Conservation (phyloP, 2,113 vertebrate species). For the Callionymus lyra region DNA sequence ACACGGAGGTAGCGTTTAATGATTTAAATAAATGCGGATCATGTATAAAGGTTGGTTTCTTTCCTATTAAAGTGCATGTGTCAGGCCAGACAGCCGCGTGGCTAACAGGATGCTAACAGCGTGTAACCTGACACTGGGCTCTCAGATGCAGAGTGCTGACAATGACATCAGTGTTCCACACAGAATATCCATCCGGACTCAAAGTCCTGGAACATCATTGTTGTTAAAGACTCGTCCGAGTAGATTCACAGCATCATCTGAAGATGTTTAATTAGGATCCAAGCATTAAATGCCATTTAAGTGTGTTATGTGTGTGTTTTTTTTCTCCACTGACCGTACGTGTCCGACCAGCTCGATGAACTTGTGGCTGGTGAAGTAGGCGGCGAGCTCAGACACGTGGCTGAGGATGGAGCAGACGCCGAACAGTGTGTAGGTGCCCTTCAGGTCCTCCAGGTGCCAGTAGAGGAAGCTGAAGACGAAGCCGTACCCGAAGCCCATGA, state of each 20-base stretch:
- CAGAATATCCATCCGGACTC: too few relatives aligned
- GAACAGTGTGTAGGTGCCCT: constrained; percentile 89
- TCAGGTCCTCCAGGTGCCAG: constrained; percentile 93
- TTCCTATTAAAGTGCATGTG: too few relatives aligned
- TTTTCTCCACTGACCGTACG: constrained; percentile 75
- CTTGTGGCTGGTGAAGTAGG: constrained; percentile 97
- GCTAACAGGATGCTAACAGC: neutral
- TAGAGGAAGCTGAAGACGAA: constrained; percentile 97
- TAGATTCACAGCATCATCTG: too few relatives aligned
- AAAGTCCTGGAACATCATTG: too few relatives aligned
- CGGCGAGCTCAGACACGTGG: constrained; percentile 85
- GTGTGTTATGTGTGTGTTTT: too few relatives aligned
- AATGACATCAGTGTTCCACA: constrained; percentile 20
- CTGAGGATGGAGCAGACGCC: constrained; percentile 92
- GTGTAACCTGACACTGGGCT: constrained; percentile 29
- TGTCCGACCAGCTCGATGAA: constrained; percentile 95
- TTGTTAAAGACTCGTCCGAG: too few relatives aligned
- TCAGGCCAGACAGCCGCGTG: neutral
- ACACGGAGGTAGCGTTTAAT: too few relatives aligned
- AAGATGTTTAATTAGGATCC: too few relatives aligned
- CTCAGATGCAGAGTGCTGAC: constrained; percentile 42
- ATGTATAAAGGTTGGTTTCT: too few relatives aligned
- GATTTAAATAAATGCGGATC: too few relatives aligned
- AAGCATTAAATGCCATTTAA: too few relatives aligned
- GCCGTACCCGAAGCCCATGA: constrained; percentile 97